Conservation (phyloP, 2,888 invertebrate genomes). For the Cylloceria caligata region DNA sequence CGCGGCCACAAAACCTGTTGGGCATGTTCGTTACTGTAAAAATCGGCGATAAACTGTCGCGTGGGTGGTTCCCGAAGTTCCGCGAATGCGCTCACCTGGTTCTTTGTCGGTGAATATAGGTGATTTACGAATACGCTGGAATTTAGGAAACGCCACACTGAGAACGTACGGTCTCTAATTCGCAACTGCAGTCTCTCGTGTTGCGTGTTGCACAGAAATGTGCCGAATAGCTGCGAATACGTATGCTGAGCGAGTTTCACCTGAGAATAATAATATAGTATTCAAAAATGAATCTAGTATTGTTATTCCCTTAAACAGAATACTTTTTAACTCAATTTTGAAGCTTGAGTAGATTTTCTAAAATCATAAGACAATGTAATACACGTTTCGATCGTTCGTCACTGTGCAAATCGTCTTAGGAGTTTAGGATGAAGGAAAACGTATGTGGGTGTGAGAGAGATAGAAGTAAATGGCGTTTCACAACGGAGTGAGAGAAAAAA, state of each 20-base stretch:
- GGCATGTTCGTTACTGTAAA: conserved; percentile 60
- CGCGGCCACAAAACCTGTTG: conserved; percentile 94
- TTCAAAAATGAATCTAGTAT: background rate
- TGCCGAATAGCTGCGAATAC: conserved; percentile 98
- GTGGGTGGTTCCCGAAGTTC: background rate
- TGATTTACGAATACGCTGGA: conserved; percentile 94
- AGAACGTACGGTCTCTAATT: conserved; percentile 90
- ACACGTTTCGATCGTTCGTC: too few species aligned
- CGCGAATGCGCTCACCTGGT: conserved; percentile 84
- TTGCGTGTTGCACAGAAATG: conserved; percentile 96
- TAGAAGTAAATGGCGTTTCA: too few species aligned
- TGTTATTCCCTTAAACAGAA: background rate
- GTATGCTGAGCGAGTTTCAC: conserved; percentile 97
- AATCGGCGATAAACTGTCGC: background rate
- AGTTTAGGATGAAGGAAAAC: too few species aligned
- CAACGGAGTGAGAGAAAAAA: too few species aligned
- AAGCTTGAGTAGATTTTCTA: background rate
- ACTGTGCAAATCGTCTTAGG: too few species aligned
- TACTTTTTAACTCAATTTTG: background rate
- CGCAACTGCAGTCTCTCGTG: conserved; percentile 89
- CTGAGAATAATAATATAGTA: conserved; percentile 84
- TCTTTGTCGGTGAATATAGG: conserved; percentile 88
- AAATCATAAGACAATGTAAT: too few species aligned
- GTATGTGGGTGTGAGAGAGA: too few species aligned
- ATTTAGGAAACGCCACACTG: conserved; percentile 95